Percentiles rank a stretch among this genome's conserved stretches.
Conservation (phyloP, 2,113 vertebrate species). For the Barnardius zonarius region DNA sequence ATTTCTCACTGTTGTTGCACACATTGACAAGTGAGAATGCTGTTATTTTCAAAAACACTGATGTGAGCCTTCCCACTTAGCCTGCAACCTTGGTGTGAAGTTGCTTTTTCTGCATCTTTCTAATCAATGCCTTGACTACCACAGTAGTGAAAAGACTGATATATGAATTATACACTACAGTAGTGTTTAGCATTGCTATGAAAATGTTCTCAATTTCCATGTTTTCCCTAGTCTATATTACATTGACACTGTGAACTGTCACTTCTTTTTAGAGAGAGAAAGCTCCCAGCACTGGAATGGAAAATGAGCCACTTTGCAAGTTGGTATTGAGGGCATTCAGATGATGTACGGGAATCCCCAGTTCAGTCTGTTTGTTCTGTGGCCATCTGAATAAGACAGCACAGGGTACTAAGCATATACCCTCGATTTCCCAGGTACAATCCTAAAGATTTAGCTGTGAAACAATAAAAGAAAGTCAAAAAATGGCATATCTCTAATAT, state of each 20-base stretch:
- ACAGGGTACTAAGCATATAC: neutral
- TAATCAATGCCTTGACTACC: neutral
- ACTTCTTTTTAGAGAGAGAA: neutral
- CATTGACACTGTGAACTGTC: neutral
- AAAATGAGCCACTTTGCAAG: neutral
- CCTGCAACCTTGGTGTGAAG: neutral
- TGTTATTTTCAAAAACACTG: conserved; percentile 4
- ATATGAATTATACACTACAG: neutral
- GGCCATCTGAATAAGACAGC: neutral
- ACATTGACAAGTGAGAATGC: conserved; percentile 16
- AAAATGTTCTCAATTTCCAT: neutral
- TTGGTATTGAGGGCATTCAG: neutral
- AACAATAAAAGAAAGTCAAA: neutral
- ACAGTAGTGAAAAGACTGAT: neutral
- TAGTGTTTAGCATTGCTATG: neutral
- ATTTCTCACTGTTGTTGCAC: conserved; percentile 43
- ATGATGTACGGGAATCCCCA: rapidly evolving
- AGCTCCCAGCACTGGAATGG: neutral
- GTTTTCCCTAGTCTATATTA: neutral
- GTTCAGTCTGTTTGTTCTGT: neutral
- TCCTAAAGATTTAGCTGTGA: neutral
- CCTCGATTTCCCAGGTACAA: neutral
- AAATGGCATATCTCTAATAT: neutral
- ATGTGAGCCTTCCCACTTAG: neutral
- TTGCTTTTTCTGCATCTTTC: neutral